A percentile compares a stretch with the other conserved stretches of the same genome.
Evolutionary conservation across 1,140 invertebrate species (phyloP).

Genomic region (Dinoponera quadriceps): DNA sequence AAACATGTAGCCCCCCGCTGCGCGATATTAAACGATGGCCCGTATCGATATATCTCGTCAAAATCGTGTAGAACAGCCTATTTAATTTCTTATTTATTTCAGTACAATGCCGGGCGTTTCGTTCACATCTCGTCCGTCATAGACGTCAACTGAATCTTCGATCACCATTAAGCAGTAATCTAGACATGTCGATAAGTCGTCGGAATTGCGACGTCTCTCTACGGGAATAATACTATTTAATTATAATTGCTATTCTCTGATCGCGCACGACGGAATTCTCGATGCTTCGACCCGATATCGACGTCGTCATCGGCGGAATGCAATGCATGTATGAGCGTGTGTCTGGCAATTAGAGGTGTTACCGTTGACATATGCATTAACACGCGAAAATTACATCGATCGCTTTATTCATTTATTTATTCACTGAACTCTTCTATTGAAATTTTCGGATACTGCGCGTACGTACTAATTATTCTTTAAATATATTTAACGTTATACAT

Average conservation of each 20-base stretch:
- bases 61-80: conserved; percentile 35
- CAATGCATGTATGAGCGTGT: neutral
- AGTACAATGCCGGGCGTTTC: conserved; percentile 22
- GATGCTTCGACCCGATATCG: conserved; percentile 10
- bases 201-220: neutral
- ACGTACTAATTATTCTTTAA: too few species aligned
- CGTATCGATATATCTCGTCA: conserved; percentile 58
- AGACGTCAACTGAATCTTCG: conserved; percentile 18
- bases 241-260: conserved; percentile 32
- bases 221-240: conserved; percentile 19
- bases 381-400: too few species aligned
- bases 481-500: too few species aligned
- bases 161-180: conserved; percentile 32
- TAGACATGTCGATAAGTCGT: conserved; percentile 14
- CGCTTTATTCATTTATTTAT: too few species aligned
- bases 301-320: conserved; percentile 9
- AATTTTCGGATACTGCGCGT: too few species aligned
- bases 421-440: too few species aligned
- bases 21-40: conserved; percentile 64
- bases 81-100: conserved; percentile 16
- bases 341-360: conserved; percentile 6
- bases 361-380: neutral
- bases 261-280: conserved; percentile 4
- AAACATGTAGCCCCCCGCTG: conserved; percentile 65
- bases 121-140: neutral